Evolutionary conservation across 2,797 vertebrate species (phyloP).

Genomic region (Xyrichtys novacula): DNA sequence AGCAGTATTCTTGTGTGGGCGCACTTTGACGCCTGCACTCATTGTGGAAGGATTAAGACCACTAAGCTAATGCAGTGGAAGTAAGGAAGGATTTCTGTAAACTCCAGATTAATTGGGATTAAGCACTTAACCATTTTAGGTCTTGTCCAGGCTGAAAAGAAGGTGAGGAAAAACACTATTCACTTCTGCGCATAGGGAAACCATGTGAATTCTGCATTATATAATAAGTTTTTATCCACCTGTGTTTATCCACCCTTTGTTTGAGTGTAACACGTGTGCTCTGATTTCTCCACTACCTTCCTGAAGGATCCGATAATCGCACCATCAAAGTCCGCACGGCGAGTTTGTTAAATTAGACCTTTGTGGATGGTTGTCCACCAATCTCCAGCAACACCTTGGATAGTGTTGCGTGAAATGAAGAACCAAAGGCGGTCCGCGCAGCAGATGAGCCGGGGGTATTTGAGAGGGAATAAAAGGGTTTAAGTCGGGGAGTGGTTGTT

Average conservation of each 20-base stretch:
- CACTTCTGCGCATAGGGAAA: constrained; percentile 27
- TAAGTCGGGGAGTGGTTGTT: constrained; percentile 60
- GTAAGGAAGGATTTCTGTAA: constrained; percentile 74
- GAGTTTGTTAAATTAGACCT: constrained; percentile 52
- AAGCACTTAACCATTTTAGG: constrained; percentile 74
- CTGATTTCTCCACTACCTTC: constrained; percentile 26
- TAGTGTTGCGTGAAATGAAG: constrained; percentile 73
- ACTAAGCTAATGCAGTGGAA: constrained; percentile 70
- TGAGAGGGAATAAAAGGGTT: constrained; percentile 36
- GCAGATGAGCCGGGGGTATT: constrained; percentile 7
- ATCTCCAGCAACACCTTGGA: constrained; percentile 58
- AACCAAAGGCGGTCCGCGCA: constrained; percentile 29
- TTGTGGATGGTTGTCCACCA: constrained; percentile 23
- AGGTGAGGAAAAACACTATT: constrained; percentile 51
- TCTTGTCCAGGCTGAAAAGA: constrained; percentile 49
- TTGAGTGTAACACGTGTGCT: constrained; percentile 1
- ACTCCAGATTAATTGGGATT: constrained; percentile 80
- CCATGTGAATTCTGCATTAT: constrained; percentile 56
- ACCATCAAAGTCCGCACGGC: constrained; percentile 29
- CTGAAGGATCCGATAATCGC: constrained; percentile 55
- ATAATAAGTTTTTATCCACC: constrained; percentile 40
- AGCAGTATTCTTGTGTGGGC: constrained; percentile 7
- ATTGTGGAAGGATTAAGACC: constrained; percentile 70
- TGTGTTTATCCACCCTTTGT: constrained; percentile 35
- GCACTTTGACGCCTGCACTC: constrained; percentile 25